Conservation (phyloP, 2,888 invertebrate genomes). For the Orthosia gothica region DNA sequence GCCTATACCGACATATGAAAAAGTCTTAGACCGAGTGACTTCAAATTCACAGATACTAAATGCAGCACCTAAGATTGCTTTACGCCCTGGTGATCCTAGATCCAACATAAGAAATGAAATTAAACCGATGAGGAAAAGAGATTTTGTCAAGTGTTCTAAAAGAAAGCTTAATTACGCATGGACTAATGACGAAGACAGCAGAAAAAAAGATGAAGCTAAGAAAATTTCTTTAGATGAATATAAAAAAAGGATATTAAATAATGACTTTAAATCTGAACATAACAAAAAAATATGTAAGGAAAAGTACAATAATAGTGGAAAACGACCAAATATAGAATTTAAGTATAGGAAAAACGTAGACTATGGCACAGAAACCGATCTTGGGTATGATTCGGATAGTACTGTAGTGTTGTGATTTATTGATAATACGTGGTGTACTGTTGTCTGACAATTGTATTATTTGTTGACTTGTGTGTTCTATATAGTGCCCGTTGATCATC, state of each 20-base stretch:
- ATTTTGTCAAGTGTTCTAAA: conserved; percentile 33
- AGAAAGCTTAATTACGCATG: conserved; percentile 19
- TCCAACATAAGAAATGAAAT: conserved; percentile 1
- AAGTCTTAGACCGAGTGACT: conserved; percentile 48
- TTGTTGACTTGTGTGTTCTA: not conserved
- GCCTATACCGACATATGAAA: conserved; percentile 79
- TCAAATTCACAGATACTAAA: conserved; percentile 19
- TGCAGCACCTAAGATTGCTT: not conserved
- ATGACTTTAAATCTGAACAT: conserved; percentile 5
- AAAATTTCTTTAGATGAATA: conserved; percentile 79
- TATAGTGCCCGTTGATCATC: not conserved
- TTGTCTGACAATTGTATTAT: not conserved
- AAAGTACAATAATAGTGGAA: conserved; percentile 17
- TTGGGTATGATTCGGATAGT: conserved; percentile 76
- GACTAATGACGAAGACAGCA: conserved; percentile 20
- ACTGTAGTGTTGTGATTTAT: conserved; percentile 65
- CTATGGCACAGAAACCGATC: conserved; percentile 68
- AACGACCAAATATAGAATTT: conserved; percentile 15
- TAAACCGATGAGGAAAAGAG: conserved; percentile 33
- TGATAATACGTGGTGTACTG: not conserved
- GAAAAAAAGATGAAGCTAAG: conserved; percentile 56
- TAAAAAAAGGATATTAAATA: conserved; percentile 68
- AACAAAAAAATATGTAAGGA: conserved; percentile 16
- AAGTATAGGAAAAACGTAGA: conserved; percentile 36
- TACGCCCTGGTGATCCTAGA: conserved; percentile 2